Percentiles rank a stretch among this genome's conserved stretches.
These are phyloP conservation scores for Tichodroma muraria DNA, from an alignment of 2,113 vertebrate genomes.

Conservation along the genomic window DNA sequence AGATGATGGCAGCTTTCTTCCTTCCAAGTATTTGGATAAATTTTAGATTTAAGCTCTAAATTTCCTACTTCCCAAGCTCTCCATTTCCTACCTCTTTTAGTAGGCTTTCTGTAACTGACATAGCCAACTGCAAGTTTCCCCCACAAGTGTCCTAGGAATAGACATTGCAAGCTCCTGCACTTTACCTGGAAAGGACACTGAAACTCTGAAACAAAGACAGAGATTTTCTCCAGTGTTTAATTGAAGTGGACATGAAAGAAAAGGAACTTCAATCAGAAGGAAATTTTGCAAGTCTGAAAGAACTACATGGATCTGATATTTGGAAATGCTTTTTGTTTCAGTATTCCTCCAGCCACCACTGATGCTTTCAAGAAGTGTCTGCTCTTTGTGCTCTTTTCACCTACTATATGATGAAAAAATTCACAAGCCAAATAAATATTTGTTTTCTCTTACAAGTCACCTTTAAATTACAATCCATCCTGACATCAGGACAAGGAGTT, in stretches of 20 bases:
- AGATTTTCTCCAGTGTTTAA: not conserved
- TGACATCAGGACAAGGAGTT: not conserved
- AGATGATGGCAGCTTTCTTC: not conserved
- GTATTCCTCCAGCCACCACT: not conserved
- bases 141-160: not conserved
- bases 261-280: not conserved
- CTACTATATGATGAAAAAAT: not conserved
- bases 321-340: not conserved
- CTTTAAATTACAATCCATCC: conserved; percentile 19
- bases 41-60: not conserved
- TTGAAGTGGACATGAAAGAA: not conserved
- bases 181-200: not conserved
- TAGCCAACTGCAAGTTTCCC: not conserved
- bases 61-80: not conserved
- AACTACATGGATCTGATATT: not conserved
- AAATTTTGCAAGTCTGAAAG: not conserved
- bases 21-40: not conserved
- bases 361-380: not conserved
- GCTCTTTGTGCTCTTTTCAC: not conserved
- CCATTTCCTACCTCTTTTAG: not conserved
- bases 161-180: not conserved
- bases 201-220: not conserved
- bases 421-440: conserved; percentile 12
- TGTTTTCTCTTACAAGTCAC: not conserved
- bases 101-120: not conserved